phyloP scores from a whole-genome alignment of 2,113 vertebrate species.

The Australoheros scitulus region DNA sequence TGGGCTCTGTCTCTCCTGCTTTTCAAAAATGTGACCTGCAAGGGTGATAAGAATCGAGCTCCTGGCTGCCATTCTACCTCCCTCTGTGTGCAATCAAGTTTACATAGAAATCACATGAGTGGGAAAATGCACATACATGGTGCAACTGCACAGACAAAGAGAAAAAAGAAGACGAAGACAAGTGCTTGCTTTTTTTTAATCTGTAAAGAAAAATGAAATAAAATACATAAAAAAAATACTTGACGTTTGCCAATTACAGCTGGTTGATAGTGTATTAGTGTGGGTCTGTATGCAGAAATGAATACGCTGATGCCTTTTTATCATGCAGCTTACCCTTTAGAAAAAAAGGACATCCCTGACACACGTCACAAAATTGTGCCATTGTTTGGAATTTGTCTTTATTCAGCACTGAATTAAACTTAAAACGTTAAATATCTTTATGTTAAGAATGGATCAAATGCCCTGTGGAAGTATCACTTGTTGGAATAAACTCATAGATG shows the following conservation, averaged over 20 bases:
- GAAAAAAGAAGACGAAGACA: neutral
- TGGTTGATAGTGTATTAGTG: neutral
- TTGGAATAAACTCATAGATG: neutral
- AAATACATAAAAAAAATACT: neutral
- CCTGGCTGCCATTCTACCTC: constrained; percentile 23
- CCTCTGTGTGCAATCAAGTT: constrained; percentile 50
- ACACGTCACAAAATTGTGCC: neutral
- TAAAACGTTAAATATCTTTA: neutral
- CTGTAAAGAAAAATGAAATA: neutral
- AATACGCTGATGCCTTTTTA: neutral
- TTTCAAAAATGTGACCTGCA: constrained; percentile 45
- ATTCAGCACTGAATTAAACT: neutral
- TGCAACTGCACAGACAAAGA: neutral
- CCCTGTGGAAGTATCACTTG: neutral
- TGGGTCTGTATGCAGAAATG: neutral
- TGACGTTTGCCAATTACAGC: neutral
- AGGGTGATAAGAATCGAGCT: constrained; percentile 40
- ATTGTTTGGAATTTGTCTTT: neutral
- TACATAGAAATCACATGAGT: constrained; percentile 45
- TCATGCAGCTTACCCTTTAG: neutral
- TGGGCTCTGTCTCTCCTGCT: constrained; percentile 28
- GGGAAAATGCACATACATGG: neutral
- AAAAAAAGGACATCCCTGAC: neutral
- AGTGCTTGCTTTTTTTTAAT: neutral
- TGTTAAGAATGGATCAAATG: neutral